These are phyloP conservation scores for Tympanoctomys barrerae DNA, from an alignment of 2,797 vertebrate species.

Conservation along the genomic window DNA sequence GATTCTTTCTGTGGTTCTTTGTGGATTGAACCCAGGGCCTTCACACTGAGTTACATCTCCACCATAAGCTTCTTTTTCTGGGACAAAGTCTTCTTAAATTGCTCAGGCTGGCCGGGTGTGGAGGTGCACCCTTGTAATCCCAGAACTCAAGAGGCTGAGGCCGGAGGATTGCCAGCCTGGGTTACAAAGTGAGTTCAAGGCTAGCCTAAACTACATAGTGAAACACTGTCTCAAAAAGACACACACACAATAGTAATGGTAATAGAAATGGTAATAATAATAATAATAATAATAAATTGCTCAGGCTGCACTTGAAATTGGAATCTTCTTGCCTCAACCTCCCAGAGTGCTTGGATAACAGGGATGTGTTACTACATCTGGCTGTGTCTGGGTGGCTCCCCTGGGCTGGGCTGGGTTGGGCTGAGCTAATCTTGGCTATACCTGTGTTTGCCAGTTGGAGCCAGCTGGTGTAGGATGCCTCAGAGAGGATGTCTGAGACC, in stretches of 20 bases:
- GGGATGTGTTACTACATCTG: background rate
- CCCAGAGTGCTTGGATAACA: background rate
- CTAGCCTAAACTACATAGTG: too few species aligned
- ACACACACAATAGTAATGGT: too few species aligned
- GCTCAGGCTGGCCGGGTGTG: background rate
- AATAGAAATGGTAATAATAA: too few species aligned
- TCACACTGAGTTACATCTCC: background rate
- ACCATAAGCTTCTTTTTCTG: background rate
- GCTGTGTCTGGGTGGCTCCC: background rate
- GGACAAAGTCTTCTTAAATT: background rate
- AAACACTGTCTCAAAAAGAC: too few species aligned
- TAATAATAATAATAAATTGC: background rate
- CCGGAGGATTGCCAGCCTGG: too few species aligned
- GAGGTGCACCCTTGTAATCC: too few species aligned
- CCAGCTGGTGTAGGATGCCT: constrained; percentile 16
- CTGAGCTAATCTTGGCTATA: background rate
- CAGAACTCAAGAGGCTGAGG: too few species aligned
- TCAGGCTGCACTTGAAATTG: background rate
- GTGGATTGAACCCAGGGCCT: background rate
- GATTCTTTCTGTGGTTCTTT: background rate
- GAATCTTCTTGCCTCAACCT: background rate
- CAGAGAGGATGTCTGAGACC: background rate
- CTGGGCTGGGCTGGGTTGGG: background rate
- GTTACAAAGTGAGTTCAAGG: too few species aligned
- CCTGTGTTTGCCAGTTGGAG: background rate